phyloP scores from a whole-genome alignment of 92 coral and sea anemone genomes.

The Virgularia gustaviana region DNA sequence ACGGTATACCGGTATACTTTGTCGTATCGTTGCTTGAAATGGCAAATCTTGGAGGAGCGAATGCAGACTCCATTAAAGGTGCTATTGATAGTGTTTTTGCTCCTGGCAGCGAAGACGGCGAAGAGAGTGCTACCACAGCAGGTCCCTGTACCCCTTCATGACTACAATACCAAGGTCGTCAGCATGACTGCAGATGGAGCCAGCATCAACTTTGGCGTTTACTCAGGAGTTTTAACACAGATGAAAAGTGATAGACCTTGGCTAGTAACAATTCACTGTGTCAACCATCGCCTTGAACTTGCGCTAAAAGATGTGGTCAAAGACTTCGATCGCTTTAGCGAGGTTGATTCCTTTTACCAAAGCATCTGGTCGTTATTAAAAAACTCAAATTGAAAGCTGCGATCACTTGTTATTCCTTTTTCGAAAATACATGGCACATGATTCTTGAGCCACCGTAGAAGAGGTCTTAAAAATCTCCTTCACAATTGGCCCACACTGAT shows the following conservation, averaged over 20 bases:
- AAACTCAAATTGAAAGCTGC: constrained; percentile 12
- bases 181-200: constrained; percentile 23
- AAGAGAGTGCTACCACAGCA: constrained; percentile 8
- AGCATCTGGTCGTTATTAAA: not conserved
- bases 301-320: constrained; percentile 24
- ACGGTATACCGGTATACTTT: constrained; percentile 27
- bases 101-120: not conserved
- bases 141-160: constrained; percentile 11
- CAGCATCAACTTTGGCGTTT: constrained; percentile 21
- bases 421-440: constrained; percentile 11
- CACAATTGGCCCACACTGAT: constrained; percentile 9
- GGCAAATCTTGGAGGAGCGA: constrained; percentile 35
- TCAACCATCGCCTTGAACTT: constrained; percentile 32
- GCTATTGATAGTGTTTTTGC: constrained; percentile 35
- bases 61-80: constrained; percentile 28
- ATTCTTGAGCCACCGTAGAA: constrained; percentile 7
- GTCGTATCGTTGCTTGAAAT: constrained; percentile 38
- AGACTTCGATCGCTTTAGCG: not conserved
- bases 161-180: constrained; percentile 6
- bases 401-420: not conserved
- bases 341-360: not conserved
- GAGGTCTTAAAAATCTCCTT: constrained; percentile 2
- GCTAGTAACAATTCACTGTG: constrained; percentile 41
- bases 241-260: constrained; percentile 18
- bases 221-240: constrained; percentile 2